Evolutionary conservation across 2,888 invertebrate species (phyloP).

Genomic region (Parnassius apollo): DNA sequence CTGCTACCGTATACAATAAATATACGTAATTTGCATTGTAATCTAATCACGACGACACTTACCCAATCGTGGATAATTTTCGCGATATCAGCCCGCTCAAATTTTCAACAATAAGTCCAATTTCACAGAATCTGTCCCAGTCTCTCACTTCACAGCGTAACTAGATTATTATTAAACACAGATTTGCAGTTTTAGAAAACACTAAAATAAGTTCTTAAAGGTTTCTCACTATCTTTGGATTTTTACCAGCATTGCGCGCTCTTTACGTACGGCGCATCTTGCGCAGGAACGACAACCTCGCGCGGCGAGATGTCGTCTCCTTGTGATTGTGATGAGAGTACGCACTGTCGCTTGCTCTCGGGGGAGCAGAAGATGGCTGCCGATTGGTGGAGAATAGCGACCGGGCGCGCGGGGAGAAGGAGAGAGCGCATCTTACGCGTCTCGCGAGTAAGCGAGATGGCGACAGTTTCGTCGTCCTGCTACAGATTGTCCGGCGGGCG

Average conservation of each 20-base stretch:
- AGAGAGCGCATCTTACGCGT: conserved; percentile 68
- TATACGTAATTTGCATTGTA: conserved; percentile 75
- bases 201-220: conserved; percentile 51
- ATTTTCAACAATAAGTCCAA: conserved; percentile 60
- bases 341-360: conserved; percentile 81
- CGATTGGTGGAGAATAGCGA: conserved; percentile 75
- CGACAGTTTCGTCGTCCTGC: conserved; percentile 66
- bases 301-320: conserved; percentile 75
- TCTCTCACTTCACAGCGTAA: conserved; percentile 65
- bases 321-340: conserved; percentile 77
- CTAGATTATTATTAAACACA: conserved; percentile 63
- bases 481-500: conserved; percentile 67
- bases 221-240: conserved; percentile 41
- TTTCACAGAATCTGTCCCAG: conserved; percentile 53
- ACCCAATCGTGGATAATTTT: conserved; percentile 80
- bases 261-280: conserved; percentile 47
- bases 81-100: conserved; percentile 67
- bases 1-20: conserved; percentile 42
- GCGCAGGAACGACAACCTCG: conserved; percentile 72
- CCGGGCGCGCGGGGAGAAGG: conserved; percentile 67
- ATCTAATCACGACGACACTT: conserved; percentile 77
- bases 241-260: conserved; percentile 52
- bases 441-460: conserved; percentile 66
- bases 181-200: conserved; percentile 54
- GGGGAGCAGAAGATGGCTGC: conserved; percentile 78